Evolutionary conservation across 1,140 invertebrate genomes (phyloP).

Genomic region (Intoshia linei): DNA sequence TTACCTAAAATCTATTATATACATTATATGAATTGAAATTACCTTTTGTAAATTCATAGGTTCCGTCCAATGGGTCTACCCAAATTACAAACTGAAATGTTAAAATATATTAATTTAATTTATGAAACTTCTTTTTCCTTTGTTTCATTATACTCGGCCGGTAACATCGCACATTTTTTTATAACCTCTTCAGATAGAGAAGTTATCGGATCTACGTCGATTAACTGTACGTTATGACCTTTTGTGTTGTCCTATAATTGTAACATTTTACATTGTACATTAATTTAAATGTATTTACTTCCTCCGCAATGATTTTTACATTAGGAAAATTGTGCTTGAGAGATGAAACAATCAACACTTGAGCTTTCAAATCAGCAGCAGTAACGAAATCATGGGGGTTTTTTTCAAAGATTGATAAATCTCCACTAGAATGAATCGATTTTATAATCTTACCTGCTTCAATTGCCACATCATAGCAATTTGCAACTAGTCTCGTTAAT

Average conservation of each 20-base stretch:
- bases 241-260: no score
- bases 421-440: slow-evolving; percentile 50
- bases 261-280: no score
- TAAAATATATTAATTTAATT: no score
- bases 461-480: slow-evolving; percentile 40
- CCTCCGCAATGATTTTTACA: slow-evolving; percentile 66
- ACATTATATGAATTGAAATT: slow-evolving; percentile 8
- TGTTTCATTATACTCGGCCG: no score
- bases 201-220: no score
- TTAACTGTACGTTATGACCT: no score
- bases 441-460: slow-evolving; percentile 54
- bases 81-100: slow-evolving; percentile 47
- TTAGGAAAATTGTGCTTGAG: slow-evolving; percentile 46
- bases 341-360: slow-evolving; percentile 56
- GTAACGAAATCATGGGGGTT: slow-evolving; percentile 78
- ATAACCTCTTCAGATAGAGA: no score
- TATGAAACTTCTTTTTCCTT: no score
- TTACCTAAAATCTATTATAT: slow-evolving; percentile 30
- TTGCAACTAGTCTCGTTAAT: slow-evolving; percentile 32
- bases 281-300: slow-evolving; percentile 32
- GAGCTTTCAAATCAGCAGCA: slow-evolving; percentile 68
- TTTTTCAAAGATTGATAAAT: slow-evolving; percentile 60
- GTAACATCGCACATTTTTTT: no score
- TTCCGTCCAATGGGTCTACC: slow-evolving; percentile 92
- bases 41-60: slow-evolving; percentile 57